Base-by-base conservation (phyloP, 2,113 vertebrate genomes). In the Ammodytes marinus region DNA sequence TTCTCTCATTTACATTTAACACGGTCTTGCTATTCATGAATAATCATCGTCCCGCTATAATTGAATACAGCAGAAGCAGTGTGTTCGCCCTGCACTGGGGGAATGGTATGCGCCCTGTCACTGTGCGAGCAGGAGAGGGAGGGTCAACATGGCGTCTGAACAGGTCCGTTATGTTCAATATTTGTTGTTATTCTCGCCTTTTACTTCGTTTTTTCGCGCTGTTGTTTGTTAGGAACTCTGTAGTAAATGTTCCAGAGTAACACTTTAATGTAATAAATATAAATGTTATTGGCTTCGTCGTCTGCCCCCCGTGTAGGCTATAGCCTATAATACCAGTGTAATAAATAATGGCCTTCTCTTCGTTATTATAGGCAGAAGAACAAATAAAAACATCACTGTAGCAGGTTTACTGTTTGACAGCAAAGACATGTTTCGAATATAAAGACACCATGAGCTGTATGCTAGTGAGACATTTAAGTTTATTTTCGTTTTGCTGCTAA, bases 91-190 rank as follows among this genome's bases (percentile, higher is more conserved):
- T 10, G 5, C 3, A 1, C 2, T 2, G 6, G 8, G 35, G 53
- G 2, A 74, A 84, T 95, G 94, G 95, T 93, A 82, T 45, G 17
- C 58, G 45, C 88, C 46, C 15, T 15, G 79, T 77, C 84, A 37
- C 75, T 89, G 82, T 2, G 73, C 67, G 0, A 66, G 75, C 89
- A 73, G 86, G 67, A 83, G 89, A 92, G 90, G 92, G 93, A 93
- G 94, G 89, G 89, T 87, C 86, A 95, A 94, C 91, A 96, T 96
- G 95, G 95, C 95, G 95, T 95, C 95, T 0, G 95, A 96, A 42
- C 95, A 96, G 95, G 95, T 96, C 93, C 90, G 95, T 93, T 91
- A 91, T 88, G 3, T 78, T 61, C 10, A 15, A 14, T 69, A 76
- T 77, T 63, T 85, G 4, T 70, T 68, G n/a, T 73, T 79, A 60